Base-by-base conservation (phyloP, 2,888 invertebrate species). In the Dione vanillae region DNA sequence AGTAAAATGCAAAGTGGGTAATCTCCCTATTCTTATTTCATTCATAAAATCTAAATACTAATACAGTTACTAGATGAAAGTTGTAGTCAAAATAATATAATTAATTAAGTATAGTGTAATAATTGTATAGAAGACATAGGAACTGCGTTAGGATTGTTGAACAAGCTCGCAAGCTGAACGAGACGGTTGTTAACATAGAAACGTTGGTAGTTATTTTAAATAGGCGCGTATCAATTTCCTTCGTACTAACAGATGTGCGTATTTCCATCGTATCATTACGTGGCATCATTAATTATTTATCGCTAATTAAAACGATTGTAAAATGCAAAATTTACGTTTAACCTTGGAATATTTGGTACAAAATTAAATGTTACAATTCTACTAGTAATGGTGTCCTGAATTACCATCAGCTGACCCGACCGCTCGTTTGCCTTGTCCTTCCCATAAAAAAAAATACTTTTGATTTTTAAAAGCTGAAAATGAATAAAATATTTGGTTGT, bases 211-310 rank as follows among this genome's bases (percentile, higher is more conserved):
- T 43, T 59, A 59, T 59, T 41, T 59, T 59, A 27, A 59, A 58
- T 67, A 43, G 6, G 27, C 40, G 19, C 20, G 35, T 71, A 68
- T 64, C 64, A 51, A 72, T 69, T 66, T 72, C 40, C 65, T 20
- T 43, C 27, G 61, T 65, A 52, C 41, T 41, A 65, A 61, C 69
- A 69, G 72, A 72, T 72, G 62, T 61, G 65, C 62, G 51, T 16
- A 69, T 65, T 45, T 37, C 65, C 20, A 54, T 56, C 41, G 35
- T 64, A 56, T 67, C 47, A 65, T 67, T 67, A 56, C 41, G 67
- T 45, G 61, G 70, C 59, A 64, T 64, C 70, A 71, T 71, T 71
- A 62, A 61, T 62, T 19, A 14, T 62, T 49, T 62, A 58, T 40
- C 37, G 14, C 11, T 35, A 65, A 62, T 66, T 54, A 69, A 72